These are phyloP conservation scores for Sebastiscus albofasciatus DNA, from an alignment of 2,797 vertebrate genomes.

Conservation along the genomic window DNA sequence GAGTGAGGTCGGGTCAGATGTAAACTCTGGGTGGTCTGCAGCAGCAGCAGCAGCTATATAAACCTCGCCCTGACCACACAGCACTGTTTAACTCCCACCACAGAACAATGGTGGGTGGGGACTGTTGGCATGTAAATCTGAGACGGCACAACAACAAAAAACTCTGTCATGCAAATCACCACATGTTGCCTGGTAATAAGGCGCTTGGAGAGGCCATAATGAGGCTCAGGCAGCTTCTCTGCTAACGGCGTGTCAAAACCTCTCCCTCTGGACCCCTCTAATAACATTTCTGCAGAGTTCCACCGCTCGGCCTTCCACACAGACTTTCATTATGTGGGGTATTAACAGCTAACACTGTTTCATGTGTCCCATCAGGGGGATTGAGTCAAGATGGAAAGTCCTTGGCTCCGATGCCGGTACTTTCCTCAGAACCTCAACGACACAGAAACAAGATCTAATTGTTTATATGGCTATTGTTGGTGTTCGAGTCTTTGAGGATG, in stretches of 20 bases:
- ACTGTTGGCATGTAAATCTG: conserved; percentile 30
- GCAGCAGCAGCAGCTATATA: conserved; percentile 20
- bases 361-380: not conserved
- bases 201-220: conserved; percentile 24
- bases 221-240: conserved; percentile 16
- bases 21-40: conserved; percentile 59
- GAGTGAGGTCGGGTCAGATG: conserved; percentile 23
- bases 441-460: not conserved
- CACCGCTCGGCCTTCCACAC: not conserved
- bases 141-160: conserved; percentile 11
- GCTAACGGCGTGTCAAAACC: not conserved
- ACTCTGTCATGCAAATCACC: conserved; percentile 34
- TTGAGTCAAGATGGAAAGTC: not conserved
- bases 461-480: not conserved
- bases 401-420: not conserved
- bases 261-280: conserved; percentile 5
- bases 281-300: conserved; percentile 16
- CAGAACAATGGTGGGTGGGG: conserved; percentile 57
- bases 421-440: not conserved
- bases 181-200: conserved; percentile 28
- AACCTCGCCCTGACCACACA: conserved; percentile 28
- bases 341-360: not conserved
- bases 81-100: conserved; percentile 11
- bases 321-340: not conserved
- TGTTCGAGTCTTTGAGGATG: not conserved